A percentile compares a stretch with the other conserved stretches of the same genome.
phyloP scores from a whole-genome alignment of 1,140 invertebrate genomes.

The Ceratoteleas bidentatus region DNA sequence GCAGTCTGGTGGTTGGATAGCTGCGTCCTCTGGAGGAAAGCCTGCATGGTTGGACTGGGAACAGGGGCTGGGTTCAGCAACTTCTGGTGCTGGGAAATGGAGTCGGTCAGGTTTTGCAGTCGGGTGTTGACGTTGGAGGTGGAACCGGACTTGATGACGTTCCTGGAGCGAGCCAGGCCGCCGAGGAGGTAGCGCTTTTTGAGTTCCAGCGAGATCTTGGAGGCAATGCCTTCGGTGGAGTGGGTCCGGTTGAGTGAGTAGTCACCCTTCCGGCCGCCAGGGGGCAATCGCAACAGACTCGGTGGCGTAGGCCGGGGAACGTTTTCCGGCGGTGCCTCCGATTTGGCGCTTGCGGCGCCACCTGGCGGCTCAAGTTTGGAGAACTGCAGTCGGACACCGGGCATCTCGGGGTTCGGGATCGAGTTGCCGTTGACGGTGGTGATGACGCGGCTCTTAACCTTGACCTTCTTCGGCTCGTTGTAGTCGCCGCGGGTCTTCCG shows the following conservation, averaged over 20 bases:
- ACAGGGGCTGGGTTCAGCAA: constrained; percentile 89
- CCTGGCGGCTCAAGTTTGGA: constrained; percentile 79
- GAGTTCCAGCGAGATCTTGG: constrained; percentile 91
- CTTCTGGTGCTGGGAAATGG: constrained; percentile 94
- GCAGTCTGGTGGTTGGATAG: too few relatives aligned
- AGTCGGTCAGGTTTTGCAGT: constrained; percentile 90
- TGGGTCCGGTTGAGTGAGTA: constrained; percentile 90
- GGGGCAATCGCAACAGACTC: constrained; percentile 72
- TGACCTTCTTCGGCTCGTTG: constrained; percentile 83
- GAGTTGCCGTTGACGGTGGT: constrained; percentile 75
- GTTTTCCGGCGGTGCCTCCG: constrained; percentile 42
- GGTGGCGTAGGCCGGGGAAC: constrained; percentile 56
- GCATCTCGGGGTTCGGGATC: constrained; percentile 24
- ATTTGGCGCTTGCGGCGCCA: neutral
- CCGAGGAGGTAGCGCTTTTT: constrained; percentile 92
- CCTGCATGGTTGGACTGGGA: constrained; percentile 88
- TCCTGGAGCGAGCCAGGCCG: constrained; percentile 83
- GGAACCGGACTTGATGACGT: constrained; percentile 91
- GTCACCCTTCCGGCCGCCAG: constrained; percentile 84
- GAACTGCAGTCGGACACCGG: constrained; percentile 77
- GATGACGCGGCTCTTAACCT: constrained; percentile 81
- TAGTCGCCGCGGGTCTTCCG: constrained; percentile 80
- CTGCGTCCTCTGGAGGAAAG: too few relatives aligned
- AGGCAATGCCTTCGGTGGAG: constrained; percentile 92
- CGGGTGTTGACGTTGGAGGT: constrained; percentile 91